Evolutionary conservation across 1,140 invertebrate species (phyloP), one percentile per base, ranked within the genome.

Genomic region (Rhopalosiphum padi): DNA sequence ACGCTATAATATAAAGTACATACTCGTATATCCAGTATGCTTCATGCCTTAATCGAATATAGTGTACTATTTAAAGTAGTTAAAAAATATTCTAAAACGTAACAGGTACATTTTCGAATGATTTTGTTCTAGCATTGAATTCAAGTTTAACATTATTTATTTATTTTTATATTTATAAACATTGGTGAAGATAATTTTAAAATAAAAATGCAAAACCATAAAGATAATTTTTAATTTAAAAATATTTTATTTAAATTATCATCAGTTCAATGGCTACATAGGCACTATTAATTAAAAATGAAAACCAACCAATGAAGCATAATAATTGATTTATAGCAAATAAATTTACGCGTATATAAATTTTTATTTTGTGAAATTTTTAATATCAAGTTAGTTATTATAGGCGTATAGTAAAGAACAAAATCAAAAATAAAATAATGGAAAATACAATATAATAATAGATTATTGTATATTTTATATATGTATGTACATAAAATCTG

Each of bases 161-260:
- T 0, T 68, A 25, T 68, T 68, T 68, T 68, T 15, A n/a, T n/a
- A 30, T n/a, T 68, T n/a, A 18, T n/a, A n/a, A n/a, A 77, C 5
- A n/a, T n/a, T 18, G 9, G 15, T 68, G 25, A 68, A n/a, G 60
- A 68, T 30, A 30, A 60, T 60, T 60, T 30, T 30, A 4, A 30
- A 60, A 60, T 55, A 15, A 15, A 60, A 60, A 60, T 60, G 25
- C 55, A 15, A 60, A 60, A 60, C 55, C 25, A 30, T 30, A 30
- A 60, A 60, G 55, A 60, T 60, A 68, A 68, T 68, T 68, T 60
- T 68, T 68, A 68, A 68, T 68, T 68, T 68, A n/a, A 68, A 68
- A 68, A 68, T 68, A 11, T 68, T 68, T n/a, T 68, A 68, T 68
- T 68, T 68, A 68, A 68, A 68, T 68, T 68, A 68, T 68, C 60